Conservation (phyloP, 1,140 invertebrate species). For the Bradysia coprophila region DNA sequence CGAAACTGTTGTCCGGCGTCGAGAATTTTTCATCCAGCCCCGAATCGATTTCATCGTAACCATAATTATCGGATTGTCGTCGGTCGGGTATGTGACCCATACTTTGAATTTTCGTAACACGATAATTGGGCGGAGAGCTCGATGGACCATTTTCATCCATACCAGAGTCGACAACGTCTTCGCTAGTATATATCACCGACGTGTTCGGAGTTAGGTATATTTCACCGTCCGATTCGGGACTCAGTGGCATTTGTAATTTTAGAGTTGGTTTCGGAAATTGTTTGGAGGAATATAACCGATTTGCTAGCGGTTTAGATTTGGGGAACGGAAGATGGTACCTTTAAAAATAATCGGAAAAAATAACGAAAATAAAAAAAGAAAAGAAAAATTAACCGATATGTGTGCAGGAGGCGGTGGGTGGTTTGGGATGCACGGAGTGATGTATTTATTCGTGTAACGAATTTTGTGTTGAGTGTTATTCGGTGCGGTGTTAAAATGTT, state of each 20-base stretch:
- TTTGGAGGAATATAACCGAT: not conserved
- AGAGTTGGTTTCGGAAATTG: not conserved
- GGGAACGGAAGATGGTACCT: constrained; percentile 3
- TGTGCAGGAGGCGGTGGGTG: no score
- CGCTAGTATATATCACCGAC: constrained; percentile 9
- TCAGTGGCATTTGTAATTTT: constrained; percentile 10
- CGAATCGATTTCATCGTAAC: constrained; percentile 17
- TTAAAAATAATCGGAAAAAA: not conserved
- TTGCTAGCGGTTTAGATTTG: constrained; percentile 1
- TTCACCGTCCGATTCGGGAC: constrained; percentile 16
- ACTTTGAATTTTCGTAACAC: constrained; percentile 2
- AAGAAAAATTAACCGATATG: no score
- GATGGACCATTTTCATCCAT: not conserved
- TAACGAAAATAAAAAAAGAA: not conserved
- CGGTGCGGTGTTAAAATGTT: no score
- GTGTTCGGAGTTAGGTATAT: constrained; percentile 19
- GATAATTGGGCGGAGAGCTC: not conserved
- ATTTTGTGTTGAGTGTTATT: no score
- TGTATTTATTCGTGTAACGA: no score
- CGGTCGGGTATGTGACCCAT: constrained; percentile 10
- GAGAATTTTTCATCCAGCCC: constrained; percentile 21
- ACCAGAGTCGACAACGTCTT: constrained; percentile 8
- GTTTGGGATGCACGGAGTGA: no score
- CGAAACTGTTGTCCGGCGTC: constrained; percentile 13
- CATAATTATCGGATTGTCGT: constrained; percentile 2